These are phyloP conservation scores for Oryzias melastigma DNA, from an alignment of 2,113 vertebrate genomes.

Conservation along the genomic window DNA sequence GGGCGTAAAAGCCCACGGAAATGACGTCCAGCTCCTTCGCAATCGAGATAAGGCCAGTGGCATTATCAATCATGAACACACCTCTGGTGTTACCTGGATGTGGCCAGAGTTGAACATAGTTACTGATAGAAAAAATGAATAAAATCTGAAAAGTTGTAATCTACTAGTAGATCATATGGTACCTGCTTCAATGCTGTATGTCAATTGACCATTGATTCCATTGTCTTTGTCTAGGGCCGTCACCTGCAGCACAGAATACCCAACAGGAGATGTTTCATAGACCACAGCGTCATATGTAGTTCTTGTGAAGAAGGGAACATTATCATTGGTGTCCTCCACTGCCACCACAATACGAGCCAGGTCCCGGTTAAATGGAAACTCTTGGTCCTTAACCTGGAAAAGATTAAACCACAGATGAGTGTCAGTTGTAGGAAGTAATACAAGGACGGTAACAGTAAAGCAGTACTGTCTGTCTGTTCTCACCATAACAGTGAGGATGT, in stretches of 20 bases:
- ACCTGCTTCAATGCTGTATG: conserved; percentile 94
- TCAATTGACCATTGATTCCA: conserved; percentile 90
- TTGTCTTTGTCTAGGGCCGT: conserved; percentile 94
- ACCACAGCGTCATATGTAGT: conserved; percentile 86
- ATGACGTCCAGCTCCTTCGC: conserved; percentile 86
- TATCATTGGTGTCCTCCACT: conserved; percentile 94
- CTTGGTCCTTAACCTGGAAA: conserved; percentile 94
- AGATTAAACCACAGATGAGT: conserved; percentile 33
- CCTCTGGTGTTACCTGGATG: conserved; percentile 87
- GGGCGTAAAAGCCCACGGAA: conserved; percentile 85
- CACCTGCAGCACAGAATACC: conserved; percentile 88
- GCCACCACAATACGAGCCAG: conserved; percentile 89
- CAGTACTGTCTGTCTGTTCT: conserved; percentile 36
- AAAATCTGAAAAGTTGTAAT: background rate
- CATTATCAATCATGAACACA: conserved; percentile 89
- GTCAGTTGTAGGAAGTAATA: conserved; percentile 22
- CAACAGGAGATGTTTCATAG: conserved; percentile 86
- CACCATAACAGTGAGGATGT: conserved; percentile 96
- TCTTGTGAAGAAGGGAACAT: conserved; percentile 91
- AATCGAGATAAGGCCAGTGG: conserved; percentile 88
- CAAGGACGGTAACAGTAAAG: background rate
- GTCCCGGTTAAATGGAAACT: conserved; percentile 94
- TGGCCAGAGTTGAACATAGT: conserved; percentile 20
- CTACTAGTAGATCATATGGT: background rate
- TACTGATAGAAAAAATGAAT: background rate